These are phyloP conservation scores for Tapera naevia DNA, from an alignment of 2,797 vertebrate genomes.

Conservation along the genomic window DNA sequence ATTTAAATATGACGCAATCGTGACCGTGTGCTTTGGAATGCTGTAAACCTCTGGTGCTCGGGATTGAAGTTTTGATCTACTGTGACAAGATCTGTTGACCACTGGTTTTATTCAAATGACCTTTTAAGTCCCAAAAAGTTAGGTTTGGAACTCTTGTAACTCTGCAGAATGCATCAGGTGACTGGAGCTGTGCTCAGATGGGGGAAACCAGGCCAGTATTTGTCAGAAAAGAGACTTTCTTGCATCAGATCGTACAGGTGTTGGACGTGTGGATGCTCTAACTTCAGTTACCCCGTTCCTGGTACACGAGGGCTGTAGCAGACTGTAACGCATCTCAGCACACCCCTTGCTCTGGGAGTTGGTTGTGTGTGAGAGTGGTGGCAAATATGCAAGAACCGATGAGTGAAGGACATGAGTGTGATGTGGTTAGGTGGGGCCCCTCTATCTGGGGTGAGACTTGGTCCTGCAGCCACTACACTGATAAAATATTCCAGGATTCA, in stretches of 20 bases:
- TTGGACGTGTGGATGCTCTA: neutral
- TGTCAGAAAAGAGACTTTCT: neutral
- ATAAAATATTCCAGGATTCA: neutral
- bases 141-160: neutral
- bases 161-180: neutral
- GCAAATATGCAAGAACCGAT: conserved; percentile 26
- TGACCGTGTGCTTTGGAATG: neutral
- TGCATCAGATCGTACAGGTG: neutral
- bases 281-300: neutral
- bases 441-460: neutral
- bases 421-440: neutral
- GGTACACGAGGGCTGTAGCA: neutral
- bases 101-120: neutral
- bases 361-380: neutral
- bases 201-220: neutral
- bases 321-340: neutral
- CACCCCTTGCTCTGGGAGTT: neutral
- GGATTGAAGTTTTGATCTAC: neutral
- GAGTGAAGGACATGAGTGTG: neutral
- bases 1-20: neutral
- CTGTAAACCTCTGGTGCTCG: neutral
- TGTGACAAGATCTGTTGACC: neutral
- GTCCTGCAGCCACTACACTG: neutral
- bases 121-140: neutral
- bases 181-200: neutral